Conservation (phyloP, 1,140 invertebrate genomes). For the Holotrichia oblita region DNA sequence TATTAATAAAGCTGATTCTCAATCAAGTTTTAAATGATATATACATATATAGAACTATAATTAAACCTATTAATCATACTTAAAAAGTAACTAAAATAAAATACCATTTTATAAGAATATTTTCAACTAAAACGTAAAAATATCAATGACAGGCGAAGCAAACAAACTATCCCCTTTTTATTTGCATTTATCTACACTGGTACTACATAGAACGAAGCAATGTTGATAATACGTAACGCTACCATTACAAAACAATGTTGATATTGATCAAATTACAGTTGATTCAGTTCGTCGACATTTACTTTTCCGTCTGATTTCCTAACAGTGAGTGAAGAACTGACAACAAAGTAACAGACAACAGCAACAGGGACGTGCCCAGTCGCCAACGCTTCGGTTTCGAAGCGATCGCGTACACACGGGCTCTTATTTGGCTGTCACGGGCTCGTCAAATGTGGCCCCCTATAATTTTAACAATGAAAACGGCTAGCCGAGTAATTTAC, state of each 20-base stretch:
- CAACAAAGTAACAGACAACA: not conserved
- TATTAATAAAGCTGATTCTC: no score
- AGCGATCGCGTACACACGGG: not conserved
- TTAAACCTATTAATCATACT: no score
- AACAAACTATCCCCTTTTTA: no score
- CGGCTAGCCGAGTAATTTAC: slow-evolving; percentile 39
- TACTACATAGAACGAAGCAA: no score
- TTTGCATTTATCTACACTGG: no score
- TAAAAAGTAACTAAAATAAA: no score
- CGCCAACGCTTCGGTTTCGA: not conserved
- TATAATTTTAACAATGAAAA: slow-evolving; percentile 40
- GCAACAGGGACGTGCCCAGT: not conserved
- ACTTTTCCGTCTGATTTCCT: not conserved
- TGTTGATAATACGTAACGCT: not conserved
- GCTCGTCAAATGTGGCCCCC: slow-evolving; percentile 39
- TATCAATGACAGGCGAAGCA: no score
- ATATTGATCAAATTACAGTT: not conserved
- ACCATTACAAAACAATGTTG: not conserved
- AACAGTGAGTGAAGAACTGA: not conserved
- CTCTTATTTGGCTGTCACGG: slow-evolving; percentile 43
- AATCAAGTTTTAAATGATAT: no score
- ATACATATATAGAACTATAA: no score
- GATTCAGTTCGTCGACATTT: not conserved
- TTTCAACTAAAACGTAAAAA: no score
- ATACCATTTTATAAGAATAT: no score